Base-by-base conservation (phyloP, 2,113 vertebrate species). In the Microcebus lehilahytsara region DNA sequence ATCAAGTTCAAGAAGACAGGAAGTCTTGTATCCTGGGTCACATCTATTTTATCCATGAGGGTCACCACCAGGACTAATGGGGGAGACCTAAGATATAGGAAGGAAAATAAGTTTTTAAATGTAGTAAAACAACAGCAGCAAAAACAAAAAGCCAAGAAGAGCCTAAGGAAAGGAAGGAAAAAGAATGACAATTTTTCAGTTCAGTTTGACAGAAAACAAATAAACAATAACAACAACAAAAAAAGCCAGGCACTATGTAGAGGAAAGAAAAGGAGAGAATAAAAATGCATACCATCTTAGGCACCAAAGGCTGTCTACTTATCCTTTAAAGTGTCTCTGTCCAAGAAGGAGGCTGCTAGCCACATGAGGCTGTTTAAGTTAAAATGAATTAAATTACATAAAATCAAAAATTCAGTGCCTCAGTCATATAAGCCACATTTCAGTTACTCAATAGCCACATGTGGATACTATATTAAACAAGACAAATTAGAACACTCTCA, bases 41-140 rank as follows among this genome's bases (percentile, higher is more conserved):
- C 32, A 49, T 97, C 89, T 93, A 37, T 86, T 91, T 93, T 79
- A 85, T 78, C 58, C 32, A n/a, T 74, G 11, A 89, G 62, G 25
- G 11, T 85, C 12, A 91, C 49, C 46, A 91, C 37, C 2, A 80
- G 75, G 62, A 95, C 9, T 42, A 84, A 58, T 2, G 13, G 32
- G 40, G 84, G 60, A 92, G 20, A 92, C 5, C 20, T 49, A 83
- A 75, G 79, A 62, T 46, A 72, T 0, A 84, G 58, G 51, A 84
- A 77, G 71, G 19, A 95, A 92, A 96, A 69, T n/a, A 72, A 32
- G 12, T 22, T 69, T 96, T 93, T 88, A 37, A 23, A 72, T 42
- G 22, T 12, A 86, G 19, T 78, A 34, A 78, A 75, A 81, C 3
- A 40, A 40, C 1, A 66, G n/a, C 4, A 53, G 6, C 27, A 37